These are phyloP conservation scores for Odiellus spinosus DNA, from an alignment of 2,888 invertebrate species.

Conservation along the genomic window DNA sequence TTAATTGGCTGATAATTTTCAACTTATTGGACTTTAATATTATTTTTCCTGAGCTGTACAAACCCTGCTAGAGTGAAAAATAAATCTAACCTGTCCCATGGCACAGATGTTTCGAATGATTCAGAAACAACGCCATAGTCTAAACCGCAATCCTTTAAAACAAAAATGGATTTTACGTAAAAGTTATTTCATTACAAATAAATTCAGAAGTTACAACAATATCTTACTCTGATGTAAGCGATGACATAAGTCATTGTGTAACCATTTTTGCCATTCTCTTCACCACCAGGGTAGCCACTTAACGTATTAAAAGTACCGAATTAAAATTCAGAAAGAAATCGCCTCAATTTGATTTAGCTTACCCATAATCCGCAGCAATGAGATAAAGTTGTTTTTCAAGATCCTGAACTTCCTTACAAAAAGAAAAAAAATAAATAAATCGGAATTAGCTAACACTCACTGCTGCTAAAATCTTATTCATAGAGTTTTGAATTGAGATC, in stretches of 20 bases:
- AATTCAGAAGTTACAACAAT: not conserved
- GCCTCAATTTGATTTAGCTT: too few species aligned
- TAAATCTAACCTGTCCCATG: conserved; percentile 55
- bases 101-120: conserved; percentile 95
- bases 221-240: conserved; percentile 78
- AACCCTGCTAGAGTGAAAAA: too few species aligned
- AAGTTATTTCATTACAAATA: too few species aligned
- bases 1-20: too few species aligned
- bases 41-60: too few species aligned
- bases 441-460: too few species aligned
- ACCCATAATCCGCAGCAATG: conserved; percentile 54
- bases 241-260: conserved; percentile 95
- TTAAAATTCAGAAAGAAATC: too few species aligned
- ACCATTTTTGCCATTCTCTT: conserved; percentile 83
- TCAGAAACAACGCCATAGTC: conserved; percentile 77
- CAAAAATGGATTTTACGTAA: conserved; percentile 93
- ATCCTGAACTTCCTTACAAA: conserved; percentile 45
- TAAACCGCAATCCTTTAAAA: conserved; percentile 65
- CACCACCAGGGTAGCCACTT: conserved; percentile 72
- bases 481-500: too few species aligned
- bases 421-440: too few species aligned
- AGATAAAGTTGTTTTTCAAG: conserved; percentile 62
- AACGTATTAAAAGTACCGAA: not conserved
- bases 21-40: too few species aligned
- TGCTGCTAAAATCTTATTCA: too few species aligned